Base-by-base conservation (phyloP, 2,888 invertebrate genomes). In the Agrotis ipsilon region DNA sequence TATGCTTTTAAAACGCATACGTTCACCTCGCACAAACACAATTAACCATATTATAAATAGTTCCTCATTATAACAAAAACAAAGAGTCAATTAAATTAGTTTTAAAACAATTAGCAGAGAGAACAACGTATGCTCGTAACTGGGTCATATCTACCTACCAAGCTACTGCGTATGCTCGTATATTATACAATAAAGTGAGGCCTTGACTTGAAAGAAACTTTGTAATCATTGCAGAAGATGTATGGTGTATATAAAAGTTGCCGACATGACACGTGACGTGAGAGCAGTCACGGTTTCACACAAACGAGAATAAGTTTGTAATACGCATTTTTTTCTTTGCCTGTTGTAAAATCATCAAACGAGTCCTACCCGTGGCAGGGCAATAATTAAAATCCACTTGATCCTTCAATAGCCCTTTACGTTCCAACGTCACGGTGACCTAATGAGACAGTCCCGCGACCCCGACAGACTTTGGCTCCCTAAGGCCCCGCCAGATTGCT, bases 151-250 rank as follows among this genome's bases (percentile, higher is more conserved):
- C 39, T 77, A 16, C 6, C n/a, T 21, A 32, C 45, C 5, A 43
- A 39, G 19, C 2, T 14, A 14, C 6, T 14, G 11, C 6, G 6
- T 67, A 80, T 80, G 69, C 72, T 78, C 71, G 73, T 72, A 78
- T 74, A 48, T 66, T 68, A 58, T 61, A 65, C 63, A 73, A 76
- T 70, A 82, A 79, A 62, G 66, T 51, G 27, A 68, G 68, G 64
- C 88, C 88, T 89, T 88, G 88, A 63, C n/a, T 60, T 6, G 46
- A 67, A 45, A 75, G 80, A 86, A 86, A 88, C 85, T 39, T 80
- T 83, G 78, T 72, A 80, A 71, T 83, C 76, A 78, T 87, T 86
- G 78, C 82, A 72, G 81, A 83, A 83, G 78, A 83, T 73, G 79
- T 46, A 78, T 82, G 81, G 77, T 75, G 64, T 59, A 68, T 68